Conservation (phyloP, 2,113 vertebrate genomes). For the Cinclus mexicanus region DNA sequence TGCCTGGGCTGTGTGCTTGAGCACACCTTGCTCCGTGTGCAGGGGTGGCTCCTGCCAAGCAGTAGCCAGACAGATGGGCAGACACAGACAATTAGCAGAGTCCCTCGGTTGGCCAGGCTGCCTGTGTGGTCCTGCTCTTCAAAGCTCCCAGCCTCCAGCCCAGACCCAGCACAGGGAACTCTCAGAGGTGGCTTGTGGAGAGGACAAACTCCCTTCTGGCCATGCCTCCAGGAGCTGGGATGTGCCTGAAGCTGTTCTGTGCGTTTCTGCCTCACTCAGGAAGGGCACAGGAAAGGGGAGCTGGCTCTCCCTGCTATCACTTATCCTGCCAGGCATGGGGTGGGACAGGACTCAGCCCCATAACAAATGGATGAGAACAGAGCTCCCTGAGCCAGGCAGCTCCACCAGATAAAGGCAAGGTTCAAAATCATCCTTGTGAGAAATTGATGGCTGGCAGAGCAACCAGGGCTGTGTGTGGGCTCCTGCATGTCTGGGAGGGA, state of each 20-base stretch:
- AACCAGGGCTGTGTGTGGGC: background rate
- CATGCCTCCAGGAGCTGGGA: background rate
- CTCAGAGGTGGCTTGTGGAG: background rate
- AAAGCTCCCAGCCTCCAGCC: background rate
- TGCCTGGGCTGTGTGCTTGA: background rate
- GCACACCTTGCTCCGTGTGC: conserved; percentile 34
- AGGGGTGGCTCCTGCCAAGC: conserved; percentile 38
- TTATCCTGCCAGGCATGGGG: background rate
- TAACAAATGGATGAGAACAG: background rate
- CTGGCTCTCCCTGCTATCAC: background rate
- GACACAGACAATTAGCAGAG: background rate
- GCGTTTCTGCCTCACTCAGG: rapidly evolving
- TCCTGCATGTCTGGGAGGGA: rapidly evolving
- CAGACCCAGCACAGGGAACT: background rate
- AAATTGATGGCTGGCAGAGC: background rate
- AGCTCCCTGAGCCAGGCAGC: background rate
- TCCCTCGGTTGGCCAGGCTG: background rate
- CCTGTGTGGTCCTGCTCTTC: conserved; percentile 58
- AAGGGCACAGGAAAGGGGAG: background rate
- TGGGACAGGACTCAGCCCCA: rapidly evolving
- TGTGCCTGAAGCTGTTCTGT: background rate
- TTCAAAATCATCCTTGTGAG: background rate
- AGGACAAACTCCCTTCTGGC: background rate
- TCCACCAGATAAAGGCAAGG: background rate
- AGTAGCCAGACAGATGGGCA: background rate